A percentile compares a stretch with the other conserved stretches of the same genome.
Conservation (phyloP, 1,140 invertebrate genomes). For the Periplaneta americana region DNA sequence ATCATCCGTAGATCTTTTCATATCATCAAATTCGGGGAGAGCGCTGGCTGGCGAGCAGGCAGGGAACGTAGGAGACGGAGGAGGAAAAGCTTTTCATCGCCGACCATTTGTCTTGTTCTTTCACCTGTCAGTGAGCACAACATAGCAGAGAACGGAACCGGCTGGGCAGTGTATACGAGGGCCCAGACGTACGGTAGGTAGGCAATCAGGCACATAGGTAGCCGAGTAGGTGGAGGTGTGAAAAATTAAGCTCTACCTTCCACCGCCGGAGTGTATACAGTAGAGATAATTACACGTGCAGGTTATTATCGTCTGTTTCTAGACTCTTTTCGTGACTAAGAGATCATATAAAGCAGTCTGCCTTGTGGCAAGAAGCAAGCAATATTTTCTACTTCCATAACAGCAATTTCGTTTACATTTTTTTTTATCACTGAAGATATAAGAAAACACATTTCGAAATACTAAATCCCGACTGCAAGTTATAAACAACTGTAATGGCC, state of each 20-base stretch:
- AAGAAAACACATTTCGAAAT: too few species aligned
- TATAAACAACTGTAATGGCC: too few species aligned
- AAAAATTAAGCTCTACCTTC: background rate
- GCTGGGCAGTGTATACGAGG: too few species aligned
- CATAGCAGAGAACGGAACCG: background rate
- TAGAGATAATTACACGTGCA: background rate
- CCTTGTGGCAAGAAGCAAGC: too few species aligned
- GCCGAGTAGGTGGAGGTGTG: background rate
- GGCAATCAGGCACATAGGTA: background rate
- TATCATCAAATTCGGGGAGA: slow-evolving; percentile 9
- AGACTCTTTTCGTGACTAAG: background rate
- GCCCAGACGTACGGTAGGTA: too few species aligned
- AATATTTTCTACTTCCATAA: too few species aligned
- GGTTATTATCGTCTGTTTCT: background rate
- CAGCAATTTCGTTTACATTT: too few species aligned
- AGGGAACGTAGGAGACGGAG: background rate
- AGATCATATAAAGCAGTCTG: background rate
- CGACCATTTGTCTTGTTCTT: slow-evolving; percentile 15
- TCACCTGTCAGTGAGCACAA: slow-evolving; percentile 14
- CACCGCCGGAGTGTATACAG: background rate
- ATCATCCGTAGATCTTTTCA: slow-evolving; percentile 16
- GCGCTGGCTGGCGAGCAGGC: background rate
- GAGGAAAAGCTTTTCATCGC: slow-evolving; percentile 7
- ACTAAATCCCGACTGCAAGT: too few species aligned
- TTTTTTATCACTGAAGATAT: too few species aligned